Percentiles rank a stretch among this genome's conserved stretches.
Conservation (phyloP, 2,797 vertebrate species). For the Centropyge bicolor region DNA sequence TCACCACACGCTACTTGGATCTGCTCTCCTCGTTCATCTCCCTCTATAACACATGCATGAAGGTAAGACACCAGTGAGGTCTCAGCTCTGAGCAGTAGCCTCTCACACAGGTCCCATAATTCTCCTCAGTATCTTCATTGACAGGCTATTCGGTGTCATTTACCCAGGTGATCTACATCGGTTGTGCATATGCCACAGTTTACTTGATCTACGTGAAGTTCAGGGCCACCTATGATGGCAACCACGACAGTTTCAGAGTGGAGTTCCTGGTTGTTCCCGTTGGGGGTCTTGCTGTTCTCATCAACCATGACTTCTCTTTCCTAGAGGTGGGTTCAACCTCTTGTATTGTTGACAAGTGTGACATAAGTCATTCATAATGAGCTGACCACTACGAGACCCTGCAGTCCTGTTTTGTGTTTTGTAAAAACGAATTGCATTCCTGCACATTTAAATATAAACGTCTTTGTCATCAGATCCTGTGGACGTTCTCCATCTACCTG, state of each 20-base stretch:
- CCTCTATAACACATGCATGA: conserved; percentile 97
- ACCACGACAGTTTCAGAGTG: conserved; percentile 96
- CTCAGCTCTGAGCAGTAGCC: neutral
- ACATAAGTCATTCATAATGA: fast-evolving
- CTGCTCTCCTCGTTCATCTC: conserved; percentile 98
- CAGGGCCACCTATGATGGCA: conserved; percentile 98
- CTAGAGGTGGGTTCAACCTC: conserved; percentile 87
- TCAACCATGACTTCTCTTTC: conserved; percentile 97
- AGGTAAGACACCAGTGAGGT: conserved; percentile 84
- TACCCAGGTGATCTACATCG: conserved; percentile 94
- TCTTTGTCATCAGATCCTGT: conserved; percentile 90
- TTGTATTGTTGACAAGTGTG: neutral
- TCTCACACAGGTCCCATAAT: neutral
- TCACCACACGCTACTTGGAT: conserved; percentile 98
- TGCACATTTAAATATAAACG: neutral
- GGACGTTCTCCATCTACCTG: conserved; percentile 99
- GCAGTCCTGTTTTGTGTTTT: neutral
- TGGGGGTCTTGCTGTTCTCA: conserved; percentile 93
- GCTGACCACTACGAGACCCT: neutral
- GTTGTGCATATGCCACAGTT: conserved; percentile 93
- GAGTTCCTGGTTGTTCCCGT: conserved; percentile 98
- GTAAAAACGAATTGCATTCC: neutral
- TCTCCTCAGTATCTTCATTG: neutral
- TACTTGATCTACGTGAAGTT: conserved; percentile 98
- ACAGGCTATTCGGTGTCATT: conserved; percentile 1